Evolutionary conservation across 2,113 vertebrate genomes (phyloP).

Genomic region (Caloenas nicobarica): DNA sequence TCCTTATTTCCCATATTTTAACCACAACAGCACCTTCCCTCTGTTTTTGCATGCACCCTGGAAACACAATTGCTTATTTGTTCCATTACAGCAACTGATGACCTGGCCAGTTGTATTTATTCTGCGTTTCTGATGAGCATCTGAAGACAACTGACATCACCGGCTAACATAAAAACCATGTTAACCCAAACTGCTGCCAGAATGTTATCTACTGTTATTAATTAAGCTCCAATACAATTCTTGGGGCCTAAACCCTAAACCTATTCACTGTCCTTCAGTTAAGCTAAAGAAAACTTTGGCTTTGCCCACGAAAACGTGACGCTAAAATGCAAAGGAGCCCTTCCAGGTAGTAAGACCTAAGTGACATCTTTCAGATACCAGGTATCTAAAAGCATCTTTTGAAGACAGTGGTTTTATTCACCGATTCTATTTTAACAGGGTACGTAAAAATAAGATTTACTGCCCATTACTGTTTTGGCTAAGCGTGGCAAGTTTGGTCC

Average conservation of each 20-base stretch:
- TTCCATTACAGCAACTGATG: neutral
- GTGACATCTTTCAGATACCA: neutral
- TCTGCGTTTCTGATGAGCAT: neutral
- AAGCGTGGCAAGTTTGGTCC: neutral
- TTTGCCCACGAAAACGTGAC: neutral
- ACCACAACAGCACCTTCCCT: neutral
- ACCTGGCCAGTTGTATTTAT: neutral
- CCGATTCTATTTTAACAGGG: neutral
- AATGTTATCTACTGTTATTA: neutral
- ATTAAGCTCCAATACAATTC: neutral
- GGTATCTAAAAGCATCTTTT: neutral
- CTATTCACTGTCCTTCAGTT: neutral
- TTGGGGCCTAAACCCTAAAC: neutral
- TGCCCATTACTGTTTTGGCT: neutral
- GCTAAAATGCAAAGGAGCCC: neutral
- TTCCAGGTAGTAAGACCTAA: neutral
- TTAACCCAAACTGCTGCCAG: neutral
- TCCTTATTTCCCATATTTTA: neutral
- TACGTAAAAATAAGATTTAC: neutral
- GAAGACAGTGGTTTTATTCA: neutral
- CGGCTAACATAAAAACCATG: neutral
- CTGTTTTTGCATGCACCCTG: neutral
- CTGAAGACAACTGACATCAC: neutral
- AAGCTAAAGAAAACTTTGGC: neutral
- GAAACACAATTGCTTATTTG: neutral